A percentile compares a stretch with the other conserved stretches of the same genome.
Evolutionary conservation across 2,797 vertebrate genomes (phyloP).

Genomic region (Leptodactylus fallax): DNA sequence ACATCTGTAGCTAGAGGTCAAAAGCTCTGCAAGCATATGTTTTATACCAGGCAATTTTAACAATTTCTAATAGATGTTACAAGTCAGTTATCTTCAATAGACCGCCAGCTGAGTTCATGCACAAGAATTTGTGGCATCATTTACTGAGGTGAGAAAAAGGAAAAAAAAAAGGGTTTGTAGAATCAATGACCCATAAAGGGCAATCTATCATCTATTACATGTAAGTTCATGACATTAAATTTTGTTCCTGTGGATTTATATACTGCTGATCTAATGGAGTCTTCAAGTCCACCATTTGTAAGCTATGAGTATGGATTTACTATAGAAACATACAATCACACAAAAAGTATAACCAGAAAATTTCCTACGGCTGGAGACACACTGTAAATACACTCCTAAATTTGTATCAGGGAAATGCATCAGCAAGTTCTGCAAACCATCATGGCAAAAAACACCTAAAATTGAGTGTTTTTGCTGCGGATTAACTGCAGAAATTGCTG

Average conservation of each 20-base stretch:
- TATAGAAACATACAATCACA: not conserved
- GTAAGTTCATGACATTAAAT: conserved; percentile 6
- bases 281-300: not conserved
- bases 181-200: conserved; percentile 4
- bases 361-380: not conserved
- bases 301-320: not conserved
- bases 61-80: conserved; percentile 21
- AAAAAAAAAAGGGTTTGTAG: not conserved
- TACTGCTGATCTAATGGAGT: not conserved
- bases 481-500: too few species aligned
- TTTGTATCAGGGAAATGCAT: too few species aligned
- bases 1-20: not conserved
- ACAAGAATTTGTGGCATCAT: not conserved
- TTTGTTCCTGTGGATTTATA: conserved; percentile 2
- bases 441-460: too few species aligned
- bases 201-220: conserved; percentile 5
- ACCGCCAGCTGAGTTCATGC: not conserved
- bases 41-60: not conserved
- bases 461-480: too few species aligned
- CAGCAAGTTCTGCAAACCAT: too few species aligned
- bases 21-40: conserved; percentile 9
- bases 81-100: conserved; percentile 8
- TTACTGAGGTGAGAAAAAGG: not conserved
- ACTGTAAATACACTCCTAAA: too few species aligned
- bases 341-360: not conserved